Conservation (phyloP, 2,797 vertebrate species). For the Neostethus bicornis region DNA sequence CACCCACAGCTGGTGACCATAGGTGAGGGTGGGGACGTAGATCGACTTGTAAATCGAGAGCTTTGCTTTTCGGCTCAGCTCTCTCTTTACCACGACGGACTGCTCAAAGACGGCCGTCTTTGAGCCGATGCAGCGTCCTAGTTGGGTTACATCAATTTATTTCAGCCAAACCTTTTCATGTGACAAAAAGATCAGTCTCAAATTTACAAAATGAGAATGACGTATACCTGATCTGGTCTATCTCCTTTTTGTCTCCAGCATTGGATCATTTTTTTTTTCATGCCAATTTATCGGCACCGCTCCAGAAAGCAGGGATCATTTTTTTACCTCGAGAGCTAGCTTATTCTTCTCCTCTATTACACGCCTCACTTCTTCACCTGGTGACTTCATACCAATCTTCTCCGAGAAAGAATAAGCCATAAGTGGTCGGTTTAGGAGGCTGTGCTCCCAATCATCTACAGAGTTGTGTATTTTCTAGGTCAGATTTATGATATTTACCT, state of each 20-base stretch:
- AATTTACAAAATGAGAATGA: constrained; percentile 6
- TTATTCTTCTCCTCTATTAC: neutral
- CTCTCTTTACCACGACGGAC: no score
- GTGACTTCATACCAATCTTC: constrained; percentile 5
- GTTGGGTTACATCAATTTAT: no score
- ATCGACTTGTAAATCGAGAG: no score
- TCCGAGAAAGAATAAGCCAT: neutral
- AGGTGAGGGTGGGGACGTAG: no score
- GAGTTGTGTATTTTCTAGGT: neutral
- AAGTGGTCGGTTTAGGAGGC: neutral
- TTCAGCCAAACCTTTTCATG: neutral
- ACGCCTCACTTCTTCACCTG: neutral
- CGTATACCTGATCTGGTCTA: neutral
- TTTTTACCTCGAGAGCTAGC: neutral
- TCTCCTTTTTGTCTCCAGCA: constrained; percentile 7
- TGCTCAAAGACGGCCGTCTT: no score
- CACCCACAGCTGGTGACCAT: no score
- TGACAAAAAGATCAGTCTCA: constrained; percentile 7
- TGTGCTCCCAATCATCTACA: neutral
- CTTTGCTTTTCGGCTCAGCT: no score
- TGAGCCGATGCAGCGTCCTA: no score
- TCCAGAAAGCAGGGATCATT: constrained; percentile 1
- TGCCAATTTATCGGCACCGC: neutral
- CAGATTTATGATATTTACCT: neutral
- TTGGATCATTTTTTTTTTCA: constrained; percentile 12